Conservation (phyloP, 23 tunicate genomes). For the Trididemnum nubilum region DNA sequence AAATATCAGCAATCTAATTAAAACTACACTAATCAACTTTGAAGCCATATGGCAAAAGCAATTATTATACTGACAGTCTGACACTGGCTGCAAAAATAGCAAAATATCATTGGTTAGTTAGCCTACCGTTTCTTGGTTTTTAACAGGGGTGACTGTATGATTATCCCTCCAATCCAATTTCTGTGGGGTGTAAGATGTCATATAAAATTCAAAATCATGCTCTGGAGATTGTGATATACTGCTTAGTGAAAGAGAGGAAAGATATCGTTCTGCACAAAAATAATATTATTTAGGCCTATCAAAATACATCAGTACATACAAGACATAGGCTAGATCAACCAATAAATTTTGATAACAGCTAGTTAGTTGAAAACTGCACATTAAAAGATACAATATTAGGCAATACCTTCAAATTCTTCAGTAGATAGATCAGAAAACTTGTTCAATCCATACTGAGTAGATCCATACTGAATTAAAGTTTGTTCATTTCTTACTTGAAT, state of each 20-base stretch:
- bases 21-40: no score
- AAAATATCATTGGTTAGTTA: no score
- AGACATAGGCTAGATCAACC: no score
- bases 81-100: no score
- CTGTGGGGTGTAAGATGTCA: not conserved
- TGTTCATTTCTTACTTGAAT: not conserved
- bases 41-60: no score
- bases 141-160: constrained; percentile 6
- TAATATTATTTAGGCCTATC: not conserved
- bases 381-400: no score
- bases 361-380: no score
- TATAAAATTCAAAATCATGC: not conserved
- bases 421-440: constrained; percentile 42
- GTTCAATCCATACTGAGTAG: constrained; percentile 14
- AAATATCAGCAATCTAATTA: no score
- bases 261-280: not conserved
- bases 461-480: not conserved
- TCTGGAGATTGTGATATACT: not conserved
- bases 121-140: constrained; percentile 36
- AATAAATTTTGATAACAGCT: no score
- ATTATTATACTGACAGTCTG: no score
- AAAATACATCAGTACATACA: not conserved
- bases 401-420: constrained; percentile 28
- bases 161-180: constrained; percentile 32
- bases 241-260: not conserved